Evolutionary conservation across 1,140 invertebrate species (phyloP).

Genomic region (Wasmannia auropunctata): DNA sequence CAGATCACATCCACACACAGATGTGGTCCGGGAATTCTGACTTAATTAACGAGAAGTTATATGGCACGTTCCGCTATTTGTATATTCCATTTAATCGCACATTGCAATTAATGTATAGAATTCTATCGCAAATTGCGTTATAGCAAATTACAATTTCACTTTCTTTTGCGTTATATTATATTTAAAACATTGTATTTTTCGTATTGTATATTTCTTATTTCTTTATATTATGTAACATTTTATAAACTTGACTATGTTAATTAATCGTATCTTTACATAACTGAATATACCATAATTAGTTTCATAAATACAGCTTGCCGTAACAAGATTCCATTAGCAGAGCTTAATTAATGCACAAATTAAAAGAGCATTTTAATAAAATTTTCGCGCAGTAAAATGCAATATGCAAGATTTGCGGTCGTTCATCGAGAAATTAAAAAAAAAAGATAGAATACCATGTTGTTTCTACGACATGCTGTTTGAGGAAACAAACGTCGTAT

Average conservation of each 20-base stretch:
- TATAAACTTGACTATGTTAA: neutral
- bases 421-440: neutral
- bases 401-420: neutral
- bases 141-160: neutral
- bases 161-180: neutral
- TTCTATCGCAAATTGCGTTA: neutral
- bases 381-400: neutral
- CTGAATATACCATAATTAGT: neutral
- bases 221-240: neutral
- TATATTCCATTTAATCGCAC: no score
- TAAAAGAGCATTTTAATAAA: neutral
- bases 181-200: no score
- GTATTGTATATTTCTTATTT: neutral
- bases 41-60: neutral
- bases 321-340: neutral
- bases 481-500: neutral
- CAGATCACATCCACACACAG: neutral
- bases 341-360: constrained; percentile 5
- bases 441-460: neutral
- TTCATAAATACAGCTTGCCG: neutral
- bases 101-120: neutral
- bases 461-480: neutral
- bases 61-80: neutral
- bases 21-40: neutral
- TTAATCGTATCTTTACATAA: neutral